phyloP scores from a whole-genome alignment of 2,113 vertebrate genomes.

The Lampris incognitus region DNA sequence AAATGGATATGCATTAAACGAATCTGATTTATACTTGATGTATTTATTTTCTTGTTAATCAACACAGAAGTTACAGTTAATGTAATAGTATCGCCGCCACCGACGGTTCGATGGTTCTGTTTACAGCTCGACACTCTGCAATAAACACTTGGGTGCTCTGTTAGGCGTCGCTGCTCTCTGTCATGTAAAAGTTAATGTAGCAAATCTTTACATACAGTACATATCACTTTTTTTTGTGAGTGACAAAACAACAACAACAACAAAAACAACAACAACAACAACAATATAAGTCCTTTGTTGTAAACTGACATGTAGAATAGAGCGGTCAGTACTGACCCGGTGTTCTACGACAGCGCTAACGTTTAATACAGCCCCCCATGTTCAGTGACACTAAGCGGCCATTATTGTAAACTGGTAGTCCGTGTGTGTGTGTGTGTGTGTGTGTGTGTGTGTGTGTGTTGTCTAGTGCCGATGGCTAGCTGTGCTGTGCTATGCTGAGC shows the following conservation, averaged over 20 bases:
- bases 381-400: constrained; percentile 36
- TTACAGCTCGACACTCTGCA: constrained; percentile 20
- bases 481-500: constrained; percentile 59
- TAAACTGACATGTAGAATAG: constrained; percentile 53
- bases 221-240: constrained; percentile 46
- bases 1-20: constrained; percentile 45
- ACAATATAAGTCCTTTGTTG: constrained; percentile 42
- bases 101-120: constrained; percentile 21
- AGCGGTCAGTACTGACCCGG: constrained; percentile 41
- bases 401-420: constrained; percentile 51
- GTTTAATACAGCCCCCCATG: constrained; percentile 11
- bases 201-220: constrained; percentile 52
- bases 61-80: constrained; percentile 42
- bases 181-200: constrained; percentile 57
- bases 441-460: constrained; percentile 6
- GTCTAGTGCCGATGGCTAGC: constrained; percentile 54
- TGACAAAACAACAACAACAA: constrained; percentile 17
- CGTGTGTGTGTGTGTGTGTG: neutral
- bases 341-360: constrained; percentile 38
- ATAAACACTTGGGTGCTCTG: constrained; percentile 34
- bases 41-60: constrained; percentile 30
- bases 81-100: constrained; percentile 12
- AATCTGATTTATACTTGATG: constrained; percentile 30
- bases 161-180: constrained; percentile 41
- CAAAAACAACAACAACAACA: neutral